Evolutionary conservation across 2,888 invertebrate genomes (phyloP).

Genomic region (Liopterus haemorrhoidalis): DNA sequence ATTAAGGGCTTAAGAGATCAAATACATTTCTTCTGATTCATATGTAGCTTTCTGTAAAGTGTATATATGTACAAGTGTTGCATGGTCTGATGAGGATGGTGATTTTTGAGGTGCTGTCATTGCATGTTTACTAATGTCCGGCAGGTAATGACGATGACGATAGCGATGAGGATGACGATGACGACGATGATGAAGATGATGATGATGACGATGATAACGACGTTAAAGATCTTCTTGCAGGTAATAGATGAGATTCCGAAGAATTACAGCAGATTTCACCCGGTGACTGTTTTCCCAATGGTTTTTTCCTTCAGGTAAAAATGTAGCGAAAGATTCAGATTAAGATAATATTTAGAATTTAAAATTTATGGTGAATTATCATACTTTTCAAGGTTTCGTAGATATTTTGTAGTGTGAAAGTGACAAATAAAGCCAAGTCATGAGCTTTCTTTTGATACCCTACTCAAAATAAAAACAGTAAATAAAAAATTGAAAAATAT

Average conservation of each 20-base stretch:
- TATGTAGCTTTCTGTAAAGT: slow-evolving; percentile 15
- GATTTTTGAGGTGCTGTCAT: too few species aligned
- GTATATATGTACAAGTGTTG: slow-evolving; percentile 43
- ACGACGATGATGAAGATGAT: slow-evolving; percentile 50
- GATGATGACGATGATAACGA: slow-evolving; percentile 45
- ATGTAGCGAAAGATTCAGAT: too few species aligned
- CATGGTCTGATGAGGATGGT: slow-evolving; percentile 41
- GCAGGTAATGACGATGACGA: slow-evolving; percentile 46
- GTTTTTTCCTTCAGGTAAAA: too few species aligned
- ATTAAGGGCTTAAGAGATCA: slow-evolving; percentile 35
- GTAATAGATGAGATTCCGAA: slow-evolving; percentile 20
- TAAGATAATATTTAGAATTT: too few species aligned
- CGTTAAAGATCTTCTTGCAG: slow-evolving; percentile 26
- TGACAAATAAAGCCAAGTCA: too few species aligned
- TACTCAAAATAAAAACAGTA: too few species aligned
- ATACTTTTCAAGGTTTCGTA: too few species aligned
- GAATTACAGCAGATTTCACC: slow-evolving; percentile 4
- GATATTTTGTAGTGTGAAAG: too few species aligned
- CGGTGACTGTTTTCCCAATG: neutral
- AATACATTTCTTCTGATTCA: slow-evolving; percentile 15
- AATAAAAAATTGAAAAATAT: too few species aligned
- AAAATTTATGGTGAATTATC: too few species aligned
- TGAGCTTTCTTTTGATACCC: too few species aligned
- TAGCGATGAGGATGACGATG: slow-evolving; percentile 47
- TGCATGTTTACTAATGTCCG: slow-evolving; percentile 38